phyloP scores from a whole-genome alignment of 2,888 invertebrate species.

The Latrodectus elegans region DNA sequence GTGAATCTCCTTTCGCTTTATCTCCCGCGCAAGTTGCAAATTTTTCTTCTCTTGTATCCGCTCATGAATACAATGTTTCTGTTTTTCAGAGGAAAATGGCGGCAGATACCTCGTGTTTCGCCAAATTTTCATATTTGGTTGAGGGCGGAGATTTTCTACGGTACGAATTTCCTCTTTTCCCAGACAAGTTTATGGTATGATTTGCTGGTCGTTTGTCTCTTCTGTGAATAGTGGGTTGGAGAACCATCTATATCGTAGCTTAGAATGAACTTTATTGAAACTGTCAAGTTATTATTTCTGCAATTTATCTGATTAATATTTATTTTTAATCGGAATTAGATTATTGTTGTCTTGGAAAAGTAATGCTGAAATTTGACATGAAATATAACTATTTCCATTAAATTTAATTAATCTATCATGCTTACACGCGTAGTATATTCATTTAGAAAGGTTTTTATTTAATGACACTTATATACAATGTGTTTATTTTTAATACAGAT shows the following conservation, averaged over 20 bases:
- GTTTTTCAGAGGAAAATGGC: not conserved
- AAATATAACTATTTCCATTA: no score
- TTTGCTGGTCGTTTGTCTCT: not conserved
- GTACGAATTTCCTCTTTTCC: not conserved
- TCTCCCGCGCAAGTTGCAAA: not conserved
- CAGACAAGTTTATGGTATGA: not conserved
- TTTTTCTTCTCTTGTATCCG: slow-evolving; percentile 11
- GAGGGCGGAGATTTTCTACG: not conserved
- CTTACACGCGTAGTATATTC: no score
- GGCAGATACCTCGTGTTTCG: slow-evolving; percentile 1
- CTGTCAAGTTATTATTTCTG: no score
- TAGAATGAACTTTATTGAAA: no score
- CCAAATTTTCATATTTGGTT: not conserved
- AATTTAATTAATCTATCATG: no score
- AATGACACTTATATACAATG: no score
- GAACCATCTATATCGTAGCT: not conserved
- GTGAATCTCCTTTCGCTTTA: slow-evolving; percentile 27
- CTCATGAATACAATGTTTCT: slow-evolving; percentile 29
- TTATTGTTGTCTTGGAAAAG: no score
- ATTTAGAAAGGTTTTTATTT: no score
- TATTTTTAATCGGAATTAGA: no score
- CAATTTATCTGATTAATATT: no score
- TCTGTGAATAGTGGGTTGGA: not conserved
- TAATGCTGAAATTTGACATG: no score
- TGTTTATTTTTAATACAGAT: no score